Evolutionary conservation across 2,113 vertebrate species (phyloP).

Genomic region (Crotalus horridus): DNA sequence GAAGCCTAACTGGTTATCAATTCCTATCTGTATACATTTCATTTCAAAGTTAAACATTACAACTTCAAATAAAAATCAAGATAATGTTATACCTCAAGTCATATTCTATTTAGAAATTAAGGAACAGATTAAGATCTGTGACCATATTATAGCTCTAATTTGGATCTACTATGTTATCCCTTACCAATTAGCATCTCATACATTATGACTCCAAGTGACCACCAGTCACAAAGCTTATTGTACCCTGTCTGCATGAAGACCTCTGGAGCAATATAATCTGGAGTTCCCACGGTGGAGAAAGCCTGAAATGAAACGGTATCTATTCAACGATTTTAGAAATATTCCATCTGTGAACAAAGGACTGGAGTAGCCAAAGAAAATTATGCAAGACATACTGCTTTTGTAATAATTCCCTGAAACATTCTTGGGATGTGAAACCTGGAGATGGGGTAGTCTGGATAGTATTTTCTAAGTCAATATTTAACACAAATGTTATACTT

Average conservation of each 20-base stretch:
- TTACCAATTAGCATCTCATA: slow-evolving; percentile 98
- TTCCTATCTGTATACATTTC: not conserved
- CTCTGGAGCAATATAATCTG: slow-evolving; percentile 96
- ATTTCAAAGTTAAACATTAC: not conserved
- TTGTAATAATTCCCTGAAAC: not conserved
- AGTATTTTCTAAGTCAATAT: not conserved
- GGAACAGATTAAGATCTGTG: not conserved
- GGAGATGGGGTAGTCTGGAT: no score
- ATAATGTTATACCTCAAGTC: not conserved
- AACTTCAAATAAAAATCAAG: not conserved
- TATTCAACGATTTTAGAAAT: not conserved
- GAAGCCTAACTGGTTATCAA: not conserved
- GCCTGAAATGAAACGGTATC: slow-evolving; percentile 72
- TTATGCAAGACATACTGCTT: not conserved
- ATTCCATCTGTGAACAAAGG: fast-evolving
- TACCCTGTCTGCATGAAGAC: slow-evolving; percentile 97
- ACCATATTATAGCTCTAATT: not conserved
- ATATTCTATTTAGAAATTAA: not conserved
- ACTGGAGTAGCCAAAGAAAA: fast-evolving
- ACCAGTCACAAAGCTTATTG: slow-evolving; percentile 98
- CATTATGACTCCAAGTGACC: slow-evolving; percentile 98
- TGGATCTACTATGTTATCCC: not conserved
- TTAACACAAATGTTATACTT: not conserved
- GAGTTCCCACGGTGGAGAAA: slow-evolving; percentile 95
- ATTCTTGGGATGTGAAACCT: not conserved